These are phyloP conservation scores for Lydus trimaculatus DNA, from an alignment of 2,888 invertebrate species.

Conservation along the genomic window DNA sequence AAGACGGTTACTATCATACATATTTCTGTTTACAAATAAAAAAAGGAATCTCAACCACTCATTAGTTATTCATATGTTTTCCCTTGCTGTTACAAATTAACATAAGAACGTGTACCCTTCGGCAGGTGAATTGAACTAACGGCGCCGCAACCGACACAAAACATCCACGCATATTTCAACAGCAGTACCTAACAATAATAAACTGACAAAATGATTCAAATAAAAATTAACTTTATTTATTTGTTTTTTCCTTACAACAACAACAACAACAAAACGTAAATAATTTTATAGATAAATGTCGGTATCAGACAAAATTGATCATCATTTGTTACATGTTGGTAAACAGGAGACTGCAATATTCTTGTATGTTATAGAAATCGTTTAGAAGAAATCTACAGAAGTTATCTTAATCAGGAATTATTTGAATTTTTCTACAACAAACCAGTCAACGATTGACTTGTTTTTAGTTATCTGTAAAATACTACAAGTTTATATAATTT, in stretches of 20 bases:
- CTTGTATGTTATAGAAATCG: background rate
- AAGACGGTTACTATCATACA: conserved; percentile 35
- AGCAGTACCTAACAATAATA: background rate
- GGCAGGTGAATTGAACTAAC: conserved; percentile 9
- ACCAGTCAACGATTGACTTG: no score
- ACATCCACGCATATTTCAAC: background rate
- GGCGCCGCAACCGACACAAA: conserved; percentile 8
- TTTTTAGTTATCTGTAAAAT: no score
- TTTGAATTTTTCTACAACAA: background rate
- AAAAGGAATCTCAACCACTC: conserved; percentile 38
- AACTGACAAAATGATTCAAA: background rate
- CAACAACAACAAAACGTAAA: no score
- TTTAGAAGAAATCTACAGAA: no score
- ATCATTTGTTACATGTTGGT: background rate
- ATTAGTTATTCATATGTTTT: conserved; percentile 46
- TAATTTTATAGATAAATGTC: no score
- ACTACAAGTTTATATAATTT: no score
- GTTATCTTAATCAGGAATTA: background rate
- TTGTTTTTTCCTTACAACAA: no score
- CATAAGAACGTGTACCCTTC: conserved; percentile 40
- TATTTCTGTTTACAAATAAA: conserved; percentile 15
- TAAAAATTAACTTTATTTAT: background rate
- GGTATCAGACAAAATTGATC: no score
- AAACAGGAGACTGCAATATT: background rate
- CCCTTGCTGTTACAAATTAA: conserved; percentile 40